Evolutionary conservation across 2,888 invertebrate genomes (phyloP), one percentile per base, ranked within the genome.

Genomic region (Arge pagana): DNA sequence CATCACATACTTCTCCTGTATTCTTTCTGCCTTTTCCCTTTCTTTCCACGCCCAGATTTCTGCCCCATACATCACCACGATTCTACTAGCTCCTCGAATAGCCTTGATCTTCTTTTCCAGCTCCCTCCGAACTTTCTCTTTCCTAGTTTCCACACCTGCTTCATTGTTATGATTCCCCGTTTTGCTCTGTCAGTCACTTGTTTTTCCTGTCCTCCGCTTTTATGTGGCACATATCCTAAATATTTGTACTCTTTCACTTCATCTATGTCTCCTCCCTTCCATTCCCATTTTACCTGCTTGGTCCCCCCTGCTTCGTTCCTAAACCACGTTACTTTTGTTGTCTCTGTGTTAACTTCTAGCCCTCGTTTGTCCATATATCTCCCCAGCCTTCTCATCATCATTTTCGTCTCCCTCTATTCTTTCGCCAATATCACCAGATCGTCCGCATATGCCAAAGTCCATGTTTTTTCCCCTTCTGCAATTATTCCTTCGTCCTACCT

Each of bases 361-460:
- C 48, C 42, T 8, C 23, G 48, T n/a, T 41, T 48, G 4, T 33
- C 28, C 11, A 51, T 16, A 15, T 41, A 55, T 39, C 16, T 50
- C 3, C 18, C 24, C 4, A 33, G 10, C 24, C 49, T 53, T 13
- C 18, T 31, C n/a, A 45, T 49, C 50, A 52, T 50, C 1, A 15
- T 23, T 13, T 49, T 52, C 53, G 50, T 30, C 19, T 35, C 53
- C n/a, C 21, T 16, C 23, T 48, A 16, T 1, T 18, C 31, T 33
- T 51, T 52, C 4, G 52, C 50, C 26, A 55, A 3, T 13, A 55
- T 3, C 8, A 48, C 55, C 2, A 55, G 3, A 40, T 55, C 52
- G n/a, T 55, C 55, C 10, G 52, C 49, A 31, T 55, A 55, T 13
- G 52, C 49, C 15, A 55, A 8, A 2, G 45, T 21, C 52, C 52